These are phyloP conservation scores for Antheraea mylitta DNA, from an alignment of 1,140 invertebrate species.

Conservation along the genomic window DNA sequence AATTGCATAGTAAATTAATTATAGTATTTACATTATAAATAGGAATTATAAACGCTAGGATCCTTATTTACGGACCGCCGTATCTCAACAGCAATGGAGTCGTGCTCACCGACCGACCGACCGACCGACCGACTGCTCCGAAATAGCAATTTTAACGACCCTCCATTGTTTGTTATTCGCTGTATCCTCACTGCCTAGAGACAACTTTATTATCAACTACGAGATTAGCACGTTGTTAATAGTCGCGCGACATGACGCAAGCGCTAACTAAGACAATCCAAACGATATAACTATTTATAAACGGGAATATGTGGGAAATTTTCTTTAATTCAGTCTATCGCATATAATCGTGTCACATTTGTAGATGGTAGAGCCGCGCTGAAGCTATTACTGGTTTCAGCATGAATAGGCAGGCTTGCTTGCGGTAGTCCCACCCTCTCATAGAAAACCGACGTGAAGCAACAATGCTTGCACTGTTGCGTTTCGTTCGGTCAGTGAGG, in stretches of 20 bases:
- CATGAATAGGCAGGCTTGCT: too few species aligned
- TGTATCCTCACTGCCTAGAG: slow-evolving; percentile 26
- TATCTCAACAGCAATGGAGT: slow-evolving; percentile 13
- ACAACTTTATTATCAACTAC: slow-evolving; percentile 32
- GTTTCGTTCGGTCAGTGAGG: too few species aligned
- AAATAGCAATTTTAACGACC: slow-evolving; percentile 71
- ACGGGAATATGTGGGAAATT: neutral
- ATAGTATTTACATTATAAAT: too few species aligned
- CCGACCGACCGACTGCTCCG: slow-evolving; percentile 53
- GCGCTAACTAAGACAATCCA: neutral
- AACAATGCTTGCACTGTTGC: too few species aligned
- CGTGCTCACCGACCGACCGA: slow-evolving; percentile 45
- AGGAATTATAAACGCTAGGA: neutral
- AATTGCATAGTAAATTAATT: too few species aligned
- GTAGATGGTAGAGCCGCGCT: too few species aligned
- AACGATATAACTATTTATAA: neutral
- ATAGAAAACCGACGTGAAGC: too few species aligned
- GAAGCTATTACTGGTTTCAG: too few species aligned
- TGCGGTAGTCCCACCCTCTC: too few species aligned
- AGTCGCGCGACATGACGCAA: neutral
- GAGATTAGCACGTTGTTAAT: slow-evolving; percentile 7
- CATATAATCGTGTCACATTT: too few species aligned
- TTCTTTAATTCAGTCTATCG: too few species aligned
- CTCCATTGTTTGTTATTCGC: slow-evolving; percentile 68
- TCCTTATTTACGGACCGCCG: neutral